phyloP scores from a whole-genome alignment of 2,113 vertebrate genomes.

The Hippocampus zosterae region DNA sequence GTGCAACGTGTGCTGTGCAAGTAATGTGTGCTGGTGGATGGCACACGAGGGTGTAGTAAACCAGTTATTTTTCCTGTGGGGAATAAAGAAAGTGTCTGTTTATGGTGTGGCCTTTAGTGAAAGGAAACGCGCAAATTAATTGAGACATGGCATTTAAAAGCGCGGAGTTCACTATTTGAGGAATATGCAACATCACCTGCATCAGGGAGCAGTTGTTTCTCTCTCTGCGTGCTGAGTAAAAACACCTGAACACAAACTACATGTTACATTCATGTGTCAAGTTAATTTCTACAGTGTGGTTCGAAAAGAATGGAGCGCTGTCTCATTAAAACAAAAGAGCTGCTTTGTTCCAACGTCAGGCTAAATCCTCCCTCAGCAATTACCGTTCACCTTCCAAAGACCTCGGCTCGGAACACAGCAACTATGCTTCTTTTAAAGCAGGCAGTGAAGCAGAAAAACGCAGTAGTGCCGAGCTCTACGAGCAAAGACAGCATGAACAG shows the following conservation, averaged over 20 bases:
- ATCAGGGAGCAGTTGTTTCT: conserved; percentile 10
- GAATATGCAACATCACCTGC: background rate
- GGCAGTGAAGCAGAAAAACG: conserved; percentile 61
- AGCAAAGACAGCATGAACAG: conserved; percentile 17
- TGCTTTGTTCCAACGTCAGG: conserved; percentile 60
- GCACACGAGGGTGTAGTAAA: no score
- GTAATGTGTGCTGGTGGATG: no score
- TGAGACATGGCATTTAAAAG: background rate
- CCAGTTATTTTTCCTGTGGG: no score
- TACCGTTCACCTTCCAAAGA: conserved; percentile 69
- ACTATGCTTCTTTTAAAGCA: conserved; percentile 56
- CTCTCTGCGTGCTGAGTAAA: conserved; percentile 27
- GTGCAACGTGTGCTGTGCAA: no score
- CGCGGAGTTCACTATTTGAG: background rate
- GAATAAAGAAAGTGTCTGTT: background rate
- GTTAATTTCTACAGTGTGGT: conserved; percentile 24
- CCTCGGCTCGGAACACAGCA: conserved; percentile 57
- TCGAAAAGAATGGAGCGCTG: conserved; percentile 38
- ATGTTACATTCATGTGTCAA: conserved; percentile 28
- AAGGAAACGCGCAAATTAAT: background rate
- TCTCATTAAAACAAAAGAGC: conserved; percentile 59
- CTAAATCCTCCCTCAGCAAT: conserved; percentile 69
- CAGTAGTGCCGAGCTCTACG: conserved; percentile 21
- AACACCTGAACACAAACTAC: conserved; percentile 13
- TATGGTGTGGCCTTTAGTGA: background rate